A percentile compares a stretch with the other conserved stretches of the same genome.
Evolutionary conservation across 92 coral and sea anemone genomes (phyloP).

Genomic region (Palythoa grandiflora): DNA sequence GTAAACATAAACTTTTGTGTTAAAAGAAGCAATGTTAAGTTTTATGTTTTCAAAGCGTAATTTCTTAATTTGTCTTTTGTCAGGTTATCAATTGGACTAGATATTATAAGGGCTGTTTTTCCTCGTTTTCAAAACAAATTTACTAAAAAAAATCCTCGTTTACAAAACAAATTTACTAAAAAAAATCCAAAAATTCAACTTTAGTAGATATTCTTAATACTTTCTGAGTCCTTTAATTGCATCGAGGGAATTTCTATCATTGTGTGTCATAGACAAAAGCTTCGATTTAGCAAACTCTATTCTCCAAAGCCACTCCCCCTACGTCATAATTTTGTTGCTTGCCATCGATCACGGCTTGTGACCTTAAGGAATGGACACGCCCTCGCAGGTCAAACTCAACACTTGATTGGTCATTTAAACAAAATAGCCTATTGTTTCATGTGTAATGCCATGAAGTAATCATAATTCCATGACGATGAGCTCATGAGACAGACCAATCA

Average conservation of each 20-base stretch:
- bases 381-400: conserved; percentile 11
- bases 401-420: conserved; percentile 67
- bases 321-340: not conserved
- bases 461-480: conserved; percentile 92
- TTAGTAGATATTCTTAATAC: not conserved
- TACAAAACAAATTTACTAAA: not conserved
- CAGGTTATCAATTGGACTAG: not conserved
- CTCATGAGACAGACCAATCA: conserved; percentile 88
- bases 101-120: not conserved
- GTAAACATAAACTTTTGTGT: not conserved
- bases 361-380: conserved; percentile 37
- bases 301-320: conserved; percentile 18
- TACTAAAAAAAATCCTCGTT: not conserved
- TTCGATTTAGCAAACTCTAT: not conserved
- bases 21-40: not conserved
- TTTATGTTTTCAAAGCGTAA: conserved; percentile 15
- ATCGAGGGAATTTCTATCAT: not conserved
- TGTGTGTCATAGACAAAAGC: not conserved
- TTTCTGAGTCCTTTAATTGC: not conserved
- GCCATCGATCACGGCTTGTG: conserved; percentile 50
- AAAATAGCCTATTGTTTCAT: conserved; percentile 65
- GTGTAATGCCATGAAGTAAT: conserved; percentile 95
- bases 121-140: not conserved
- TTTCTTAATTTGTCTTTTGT: conserved; percentile 31
- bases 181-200: not conserved